phyloP scores from a whole-genome alignment of 2,113 vertebrate species.

The Cynocephalus volans region DNA sequence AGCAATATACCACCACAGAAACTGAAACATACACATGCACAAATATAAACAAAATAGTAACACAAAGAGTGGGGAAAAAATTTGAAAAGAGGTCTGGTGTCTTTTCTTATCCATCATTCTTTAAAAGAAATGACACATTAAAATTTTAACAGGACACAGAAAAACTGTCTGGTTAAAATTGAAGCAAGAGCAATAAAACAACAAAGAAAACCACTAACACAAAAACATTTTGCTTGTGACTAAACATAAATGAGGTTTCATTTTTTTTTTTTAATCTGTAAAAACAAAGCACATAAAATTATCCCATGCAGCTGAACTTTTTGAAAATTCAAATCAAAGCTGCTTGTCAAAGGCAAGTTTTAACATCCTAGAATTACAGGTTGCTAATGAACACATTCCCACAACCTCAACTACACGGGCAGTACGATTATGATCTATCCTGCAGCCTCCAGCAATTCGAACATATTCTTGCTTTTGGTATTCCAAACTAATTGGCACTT shows the following conservation, averaged over 20 bases:
- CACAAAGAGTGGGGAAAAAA: background rate
- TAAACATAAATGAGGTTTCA: conserved; percentile 60
- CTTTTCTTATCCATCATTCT: conserved; percentile 46
- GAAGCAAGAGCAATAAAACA: conserved; percentile 74
- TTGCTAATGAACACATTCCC: conserved; percentile 76
- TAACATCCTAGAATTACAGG: conserved; percentile 81
- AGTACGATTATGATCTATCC: conserved; percentile 19
- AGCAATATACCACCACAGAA: conserved; percentile 6
- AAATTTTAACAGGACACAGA: conserved; percentile 37
- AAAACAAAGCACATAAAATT: conserved; percentile 82
- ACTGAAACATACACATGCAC: conserved; percentile 54
- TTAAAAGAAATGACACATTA: conserved; percentile 58
- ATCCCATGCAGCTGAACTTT: conserved; percentile 50
- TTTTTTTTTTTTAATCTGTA: conserved; percentile 39
- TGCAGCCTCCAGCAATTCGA: conserved; percentile 73
- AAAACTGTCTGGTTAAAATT: conserved; percentile 57
- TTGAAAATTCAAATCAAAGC: conserved; percentile 76
- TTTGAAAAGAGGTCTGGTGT: background rate
- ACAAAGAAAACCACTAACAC: conserved; percentile 79
- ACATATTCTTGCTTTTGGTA: conserved; percentile 54
- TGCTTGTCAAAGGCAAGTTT: conserved; percentile 70
- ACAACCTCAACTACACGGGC: conserved; percentile 67
- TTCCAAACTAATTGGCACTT: conserved; percentile 83
- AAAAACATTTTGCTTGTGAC: conserved; percentile 77
- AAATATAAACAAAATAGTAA: conserved; percentile 28